A percentile compares a stretch with the other conserved stretches of the same genome.
Conservation (phyloP, 1,140 invertebrate species). For the Oscheius sp. region DNA sequence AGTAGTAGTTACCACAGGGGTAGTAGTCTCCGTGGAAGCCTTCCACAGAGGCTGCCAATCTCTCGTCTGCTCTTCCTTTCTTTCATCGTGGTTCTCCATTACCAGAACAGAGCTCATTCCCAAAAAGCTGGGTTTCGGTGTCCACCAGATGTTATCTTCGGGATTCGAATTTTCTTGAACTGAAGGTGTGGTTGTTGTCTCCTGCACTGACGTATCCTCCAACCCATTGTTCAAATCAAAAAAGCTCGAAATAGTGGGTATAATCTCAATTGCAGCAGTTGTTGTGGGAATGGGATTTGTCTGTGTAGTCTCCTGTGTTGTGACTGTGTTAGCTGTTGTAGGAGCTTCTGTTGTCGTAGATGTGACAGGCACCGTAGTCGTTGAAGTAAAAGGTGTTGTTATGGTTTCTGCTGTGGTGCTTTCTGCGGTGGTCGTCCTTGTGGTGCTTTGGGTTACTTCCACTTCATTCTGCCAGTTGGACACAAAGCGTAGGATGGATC, state of each 20-base stretch:
- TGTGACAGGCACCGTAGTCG: too few relatives aligned
- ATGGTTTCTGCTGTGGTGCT: neutral
- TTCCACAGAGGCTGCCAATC: neutral
- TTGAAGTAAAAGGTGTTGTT: neutral
- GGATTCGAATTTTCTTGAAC: too few relatives aligned
- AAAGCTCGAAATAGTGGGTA: too few relatives aligned
- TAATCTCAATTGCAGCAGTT: too few relatives aligned
- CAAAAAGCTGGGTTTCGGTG: neutral
- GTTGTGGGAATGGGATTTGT: neutral
- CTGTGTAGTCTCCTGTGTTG: neutral
- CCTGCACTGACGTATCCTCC: too few relatives aligned
- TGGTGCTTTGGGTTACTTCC: neutral
- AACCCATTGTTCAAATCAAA: too few relatives aligned
- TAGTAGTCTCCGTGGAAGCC: neutral
- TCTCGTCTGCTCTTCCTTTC: too few relatives aligned
- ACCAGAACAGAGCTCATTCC: neutral
- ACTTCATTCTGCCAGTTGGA: neutral
- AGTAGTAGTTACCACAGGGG: too few relatives aligned
- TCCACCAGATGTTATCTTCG: constrained; percentile 1
- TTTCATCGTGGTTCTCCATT: too few relatives aligned
- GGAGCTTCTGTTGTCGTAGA: neutral
- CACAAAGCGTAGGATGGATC: neutral
- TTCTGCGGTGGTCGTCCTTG: neutral
- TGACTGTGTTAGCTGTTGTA: neutral
- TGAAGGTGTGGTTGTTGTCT: too few relatives aligned